Conservation (phyloP, 2,888 invertebrate genomes). For the Drosophila siamana region DNA sequence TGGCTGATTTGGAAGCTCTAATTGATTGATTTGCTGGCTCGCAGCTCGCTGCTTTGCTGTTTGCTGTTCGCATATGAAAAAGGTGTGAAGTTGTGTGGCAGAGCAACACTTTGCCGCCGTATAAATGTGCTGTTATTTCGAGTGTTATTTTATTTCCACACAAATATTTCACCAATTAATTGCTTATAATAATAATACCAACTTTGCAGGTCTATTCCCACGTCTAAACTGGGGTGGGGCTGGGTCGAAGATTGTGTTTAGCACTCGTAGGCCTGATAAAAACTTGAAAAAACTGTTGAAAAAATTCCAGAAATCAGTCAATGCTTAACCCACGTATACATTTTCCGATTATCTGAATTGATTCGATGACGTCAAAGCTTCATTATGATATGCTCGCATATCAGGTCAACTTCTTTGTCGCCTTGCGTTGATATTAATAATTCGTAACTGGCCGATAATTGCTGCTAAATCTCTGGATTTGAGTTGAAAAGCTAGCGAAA, state of each 20-base stretch:
- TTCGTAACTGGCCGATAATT: constrained; percentile 58
- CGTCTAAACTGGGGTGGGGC: constrained; percentile 1
- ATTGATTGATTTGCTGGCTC: constrained; percentile 63
- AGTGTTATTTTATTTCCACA: constrained; percentile 51
- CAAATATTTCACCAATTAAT: constrained; percentile 60
- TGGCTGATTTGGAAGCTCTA: constrained; percentile 55
- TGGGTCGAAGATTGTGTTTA: constrained; percentile 4
- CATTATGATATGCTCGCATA: constrained; percentile 17
- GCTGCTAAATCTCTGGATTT: constrained; percentile 50
- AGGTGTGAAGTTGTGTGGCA: constrained; percentile 28
- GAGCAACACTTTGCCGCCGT: constrained; percentile 61
- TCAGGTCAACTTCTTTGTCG: constrained; percentile 20
- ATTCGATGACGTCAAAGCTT: constrained; percentile 60
- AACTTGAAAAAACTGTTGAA: constrained; percentile 21
- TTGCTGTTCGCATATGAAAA: constrained; percentile 13
- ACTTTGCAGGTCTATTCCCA: constrained; percentile 17
- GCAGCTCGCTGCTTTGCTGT: neutral
- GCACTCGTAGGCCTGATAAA: constrained; percentile 27
- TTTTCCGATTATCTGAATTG: constrained; percentile 44
- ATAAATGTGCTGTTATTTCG: constrained; percentile 66
- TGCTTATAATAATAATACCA: constrained; percentile 56
- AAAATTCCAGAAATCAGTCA: constrained; percentile 15
- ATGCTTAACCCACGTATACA: constrained; percentile 43
- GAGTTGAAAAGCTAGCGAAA: constrained; percentile 57
- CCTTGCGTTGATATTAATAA: constrained; percentile 51